These are phyloP conservation scores for Pseudochromis fuscus DNA, from an alignment of 2,797 vertebrate species.

Conservation along the genomic window DNA sequence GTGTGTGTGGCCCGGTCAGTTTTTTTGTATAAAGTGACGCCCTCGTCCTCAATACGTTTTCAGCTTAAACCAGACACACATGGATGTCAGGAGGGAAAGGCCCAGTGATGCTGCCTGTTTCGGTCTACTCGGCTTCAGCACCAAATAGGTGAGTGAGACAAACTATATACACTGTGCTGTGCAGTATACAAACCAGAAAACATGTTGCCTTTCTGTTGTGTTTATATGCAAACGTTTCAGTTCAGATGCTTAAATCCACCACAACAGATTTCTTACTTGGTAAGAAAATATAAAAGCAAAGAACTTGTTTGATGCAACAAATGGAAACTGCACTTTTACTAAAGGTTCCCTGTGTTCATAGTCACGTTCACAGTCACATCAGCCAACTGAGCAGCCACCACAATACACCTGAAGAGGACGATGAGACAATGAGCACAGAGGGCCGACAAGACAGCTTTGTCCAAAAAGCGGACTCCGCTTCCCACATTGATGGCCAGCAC, in stretches of 20 bases:
- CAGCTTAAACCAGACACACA: constrained; percentile 59
- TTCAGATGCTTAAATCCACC: too few species aligned
- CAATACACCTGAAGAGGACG: constrained; percentile 85
- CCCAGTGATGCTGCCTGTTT: constrained; percentile 77
- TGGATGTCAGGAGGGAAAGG: constrained; percentile 60
- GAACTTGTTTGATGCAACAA: not conserved
- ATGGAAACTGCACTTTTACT: not conserved
- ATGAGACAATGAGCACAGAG: constrained; percentile 82
- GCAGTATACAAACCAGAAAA: too few species aligned
- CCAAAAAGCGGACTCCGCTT: not conserved
- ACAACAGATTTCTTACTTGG: constrained; percentile 3
- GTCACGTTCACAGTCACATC: constrained; percentile 41
- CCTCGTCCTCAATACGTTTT: constrained; percentile 41
- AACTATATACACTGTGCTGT: too few species aligned
- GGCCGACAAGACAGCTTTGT: constrained; percentile 23
- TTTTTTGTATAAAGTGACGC: not conserved
- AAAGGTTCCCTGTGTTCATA: not conserved
- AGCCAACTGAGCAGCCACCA: constrained; percentile 47
- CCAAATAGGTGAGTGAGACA: constrained; percentile 79
- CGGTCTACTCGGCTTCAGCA: constrained; percentile 50
- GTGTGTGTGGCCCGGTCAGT: not conserved
- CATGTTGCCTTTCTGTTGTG: not conserved
- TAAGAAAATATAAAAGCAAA: constrained; percentile 5
- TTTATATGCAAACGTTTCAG: not conserved
- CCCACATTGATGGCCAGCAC: not conserved